These are phyloP conservation scores for Geotrupes spiniger DNA, from an alignment of 2,888 invertebrate species.

Conservation along the genomic window DNA sequence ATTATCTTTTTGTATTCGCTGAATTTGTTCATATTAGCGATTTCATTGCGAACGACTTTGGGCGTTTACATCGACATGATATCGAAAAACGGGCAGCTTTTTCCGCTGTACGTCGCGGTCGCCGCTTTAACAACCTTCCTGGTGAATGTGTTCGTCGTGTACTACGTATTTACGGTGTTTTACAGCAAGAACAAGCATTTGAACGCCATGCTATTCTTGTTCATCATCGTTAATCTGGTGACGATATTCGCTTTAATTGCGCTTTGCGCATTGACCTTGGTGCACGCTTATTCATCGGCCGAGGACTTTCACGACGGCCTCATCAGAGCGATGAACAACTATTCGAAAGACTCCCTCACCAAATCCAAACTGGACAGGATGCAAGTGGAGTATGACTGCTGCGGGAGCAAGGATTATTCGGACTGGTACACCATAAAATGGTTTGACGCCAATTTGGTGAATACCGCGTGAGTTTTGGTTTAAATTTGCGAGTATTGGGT, in stretches of 20 bases:
- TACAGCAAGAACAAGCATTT: constrained; percentile 19
- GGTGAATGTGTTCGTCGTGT: constrained; percentile 32
- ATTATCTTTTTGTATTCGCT: constrained; percentile 34
- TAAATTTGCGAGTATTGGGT: not conserved
- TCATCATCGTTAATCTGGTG: constrained; percentile 10
- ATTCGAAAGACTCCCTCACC: constrained; percentile 54
- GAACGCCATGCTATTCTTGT: constrained; percentile 14
- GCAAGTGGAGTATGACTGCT: constrained; percentile 63
- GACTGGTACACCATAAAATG: constrained; percentile 64
- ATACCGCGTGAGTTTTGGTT: constrained; percentile 20
- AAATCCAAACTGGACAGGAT: constrained; percentile 59
- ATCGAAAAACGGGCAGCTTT: constrained; percentile 38
- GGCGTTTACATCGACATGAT: constrained; percentile 46
- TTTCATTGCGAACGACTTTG: constrained; percentile 36
- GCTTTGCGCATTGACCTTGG: constrained; percentile 28
- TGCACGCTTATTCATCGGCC: constrained; percentile 36
- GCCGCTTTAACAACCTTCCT: constrained; percentile 35
- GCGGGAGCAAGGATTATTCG: constrained; percentile 58
- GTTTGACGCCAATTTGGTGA: constrained; percentile 53
- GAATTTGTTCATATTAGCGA: constrained; percentile 34
- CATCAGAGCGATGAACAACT: constrained; percentile 58
- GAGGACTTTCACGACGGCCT: constrained; percentile 52
- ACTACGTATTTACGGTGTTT: constrained; percentile 35
- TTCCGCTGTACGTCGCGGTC: constrained; percentile 35
- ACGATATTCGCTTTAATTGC: constrained; percentile 5